These are phyloP conservation scores for Mayetiola destructor DNA, from an alignment of 2,888 invertebrate species.

Conservation along the genomic window DNA sequence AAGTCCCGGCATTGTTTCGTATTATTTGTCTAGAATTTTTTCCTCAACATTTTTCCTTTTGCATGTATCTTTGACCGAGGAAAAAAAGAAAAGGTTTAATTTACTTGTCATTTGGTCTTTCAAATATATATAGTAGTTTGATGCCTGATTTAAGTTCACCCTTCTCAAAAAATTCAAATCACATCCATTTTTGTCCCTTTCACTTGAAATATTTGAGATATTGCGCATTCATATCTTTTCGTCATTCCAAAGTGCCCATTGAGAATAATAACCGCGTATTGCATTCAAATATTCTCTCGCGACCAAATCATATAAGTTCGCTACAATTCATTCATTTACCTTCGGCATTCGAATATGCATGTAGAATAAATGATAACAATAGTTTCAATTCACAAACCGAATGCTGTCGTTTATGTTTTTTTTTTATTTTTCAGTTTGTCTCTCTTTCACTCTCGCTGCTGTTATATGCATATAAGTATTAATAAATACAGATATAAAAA, in stretches of 20 bases:
- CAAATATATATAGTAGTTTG: background rate
- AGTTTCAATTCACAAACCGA: too few relatives aligned
- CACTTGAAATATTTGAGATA: background rate
- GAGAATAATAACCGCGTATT: background rate
- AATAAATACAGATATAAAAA: too few relatives aligned
- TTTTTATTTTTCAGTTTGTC: background rate
- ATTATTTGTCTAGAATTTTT: background rate
- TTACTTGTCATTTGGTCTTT: background rate
- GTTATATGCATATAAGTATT: background rate
- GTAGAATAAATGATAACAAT: too few relatives aligned
- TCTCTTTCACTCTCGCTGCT: background rate
- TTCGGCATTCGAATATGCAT: background rate
- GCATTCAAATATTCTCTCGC: background rate
- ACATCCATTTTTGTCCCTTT: background rate
- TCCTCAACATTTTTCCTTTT: background rate
- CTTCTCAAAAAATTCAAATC: too few relatives aligned
- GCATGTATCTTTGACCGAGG: too few relatives aligned
- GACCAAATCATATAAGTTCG: background rate
- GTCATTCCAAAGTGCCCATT: background rate
- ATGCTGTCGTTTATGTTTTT: slow-evolving; percentile 3
- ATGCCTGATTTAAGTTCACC: background rate
- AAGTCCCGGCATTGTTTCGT: background rate
- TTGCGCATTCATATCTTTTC: too few relatives aligned
- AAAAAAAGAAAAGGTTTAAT: too few relatives aligned
- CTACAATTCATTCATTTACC: background rate